These are phyloP conservation scores for Hypercompe scribonia DNA, from an alignment of 2,888 invertebrate genomes.

Conservation along the genomic window DNA sequence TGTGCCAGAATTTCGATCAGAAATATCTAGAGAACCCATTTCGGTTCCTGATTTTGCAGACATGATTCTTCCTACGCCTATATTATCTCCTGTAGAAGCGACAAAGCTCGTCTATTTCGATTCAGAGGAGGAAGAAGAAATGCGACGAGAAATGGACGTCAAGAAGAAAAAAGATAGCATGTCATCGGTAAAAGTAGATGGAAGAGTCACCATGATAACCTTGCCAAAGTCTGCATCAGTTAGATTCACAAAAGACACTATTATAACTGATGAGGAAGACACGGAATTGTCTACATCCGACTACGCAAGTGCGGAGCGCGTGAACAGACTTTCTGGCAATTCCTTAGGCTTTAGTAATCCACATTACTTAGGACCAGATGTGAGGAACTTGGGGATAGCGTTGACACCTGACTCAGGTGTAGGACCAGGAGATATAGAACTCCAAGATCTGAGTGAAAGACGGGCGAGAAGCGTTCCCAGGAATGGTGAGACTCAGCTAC, in stretches of 20 bases:
- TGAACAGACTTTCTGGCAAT: slow-evolving; percentile 85
- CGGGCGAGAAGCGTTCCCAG: slow-evolving; percentile 57
- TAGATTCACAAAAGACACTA: slow-evolving; percentile 83
- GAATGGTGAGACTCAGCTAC: slow-evolving; percentile 66
- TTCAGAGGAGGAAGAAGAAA: slow-evolving; percentile 88
- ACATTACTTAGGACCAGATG: slow-evolving; percentile 90
- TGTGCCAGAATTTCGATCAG: slow-evolving; percentile 63
- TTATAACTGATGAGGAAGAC: slow-evolving; percentile 86
- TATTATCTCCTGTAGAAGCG: slow-evolving; percentile 89
- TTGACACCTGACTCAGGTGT: slow-evolving; percentile 89
- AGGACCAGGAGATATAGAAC: slow-evolving; percentile 81
- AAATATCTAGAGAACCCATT: slow-evolving; percentile 89
- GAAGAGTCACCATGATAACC: slow-evolving; percentile 80
- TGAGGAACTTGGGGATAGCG: slow-evolving; percentile 90
- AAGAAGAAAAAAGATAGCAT: slow-evolving; percentile 52
- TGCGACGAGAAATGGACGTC: slow-evolving; percentile 59
- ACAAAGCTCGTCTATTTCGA: slow-evolving; percentile 90
- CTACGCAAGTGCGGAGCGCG: slow-evolving; percentile 91
- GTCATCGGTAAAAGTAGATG: slow-evolving; percentile 75
- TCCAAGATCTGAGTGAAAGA: slow-evolving; percentile 68
- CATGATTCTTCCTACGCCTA: slow-evolving; percentile 88
- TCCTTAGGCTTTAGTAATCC: slow-evolving; percentile 91
- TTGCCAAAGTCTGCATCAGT: slow-evolving; percentile 87
- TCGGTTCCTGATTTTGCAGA: slow-evolving; percentile 92
- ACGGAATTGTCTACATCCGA: slow-evolving; percentile 90